phyloP scores from a whole-genome alignment of 2,888 invertebrate species.

The Automeris io region DNA sequence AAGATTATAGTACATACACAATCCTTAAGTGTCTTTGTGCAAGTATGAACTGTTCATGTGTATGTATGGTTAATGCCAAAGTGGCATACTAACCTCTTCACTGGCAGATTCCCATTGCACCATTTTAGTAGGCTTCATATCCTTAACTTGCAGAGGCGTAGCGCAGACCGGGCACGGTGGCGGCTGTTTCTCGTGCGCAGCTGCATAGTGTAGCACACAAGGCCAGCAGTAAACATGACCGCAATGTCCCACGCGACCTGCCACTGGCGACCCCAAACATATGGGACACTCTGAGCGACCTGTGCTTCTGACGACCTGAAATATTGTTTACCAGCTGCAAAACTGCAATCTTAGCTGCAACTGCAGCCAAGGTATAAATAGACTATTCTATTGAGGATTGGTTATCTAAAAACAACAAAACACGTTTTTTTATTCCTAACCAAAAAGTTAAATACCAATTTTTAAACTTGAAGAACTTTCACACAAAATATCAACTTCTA shows the following conservation, averaged over 20 bases:
- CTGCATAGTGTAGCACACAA: slow-evolving; percentile 94
- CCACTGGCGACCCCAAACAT: slow-evolving; percentile 90
- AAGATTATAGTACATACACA: too few species aligned
- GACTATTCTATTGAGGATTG: too few species aligned
- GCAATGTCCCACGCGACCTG: slow-evolving; percentile 94
- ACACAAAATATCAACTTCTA: too few species aligned
- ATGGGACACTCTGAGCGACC: slow-evolving; percentile 86
- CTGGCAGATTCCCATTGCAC: slow-evolving; percentile 56
- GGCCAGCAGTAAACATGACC: slow-evolving; percentile 98
- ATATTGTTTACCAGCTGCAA: neutral
- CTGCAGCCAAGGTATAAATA: too few species aligned
- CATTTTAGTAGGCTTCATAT: slow-evolving; percentile 84
- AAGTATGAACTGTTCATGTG: too few species aligned
- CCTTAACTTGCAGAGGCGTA: slow-evolving; percentile 85
- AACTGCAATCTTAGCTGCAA: neutral
- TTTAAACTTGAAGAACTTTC: too few species aligned
- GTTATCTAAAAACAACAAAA: too few species aligned
- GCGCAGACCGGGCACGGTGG: slow-evolving; percentile 93
- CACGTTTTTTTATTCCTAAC: too few species aligned
- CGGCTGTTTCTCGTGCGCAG: slow-evolving; percentile 88
- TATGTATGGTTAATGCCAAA: too few species aligned
- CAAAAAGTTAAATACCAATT: too few species aligned
- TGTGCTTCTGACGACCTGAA: slow-evolving; percentile 56
- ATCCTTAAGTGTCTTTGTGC: too few species aligned
- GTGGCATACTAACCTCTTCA: slow-evolving; percentile 59